Evolutionary conservation across 1,140 invertebrate genomes (phyloP).

Genomic region (Drosophila elegans): DNA sequence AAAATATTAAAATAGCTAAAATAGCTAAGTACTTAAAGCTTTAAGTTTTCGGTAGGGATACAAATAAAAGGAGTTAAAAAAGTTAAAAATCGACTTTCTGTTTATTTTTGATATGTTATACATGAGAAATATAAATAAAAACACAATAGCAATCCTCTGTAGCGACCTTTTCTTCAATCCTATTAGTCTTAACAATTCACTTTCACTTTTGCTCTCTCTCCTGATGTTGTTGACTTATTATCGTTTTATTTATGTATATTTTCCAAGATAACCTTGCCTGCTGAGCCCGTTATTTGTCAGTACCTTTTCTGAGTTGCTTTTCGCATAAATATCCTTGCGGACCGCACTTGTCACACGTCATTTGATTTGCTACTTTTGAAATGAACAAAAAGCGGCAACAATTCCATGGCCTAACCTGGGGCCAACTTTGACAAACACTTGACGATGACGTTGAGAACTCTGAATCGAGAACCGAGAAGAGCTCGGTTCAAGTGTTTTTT

Average conservation of each 20-base stretch:
- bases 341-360: constrained; percentile 72
- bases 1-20: no score
- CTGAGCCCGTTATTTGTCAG: constrained; percentile 27
- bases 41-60: no score
- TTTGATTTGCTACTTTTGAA: constrained; percentile 76
- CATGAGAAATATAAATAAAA: no score
- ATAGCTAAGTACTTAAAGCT: no score
- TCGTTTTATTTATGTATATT: constrained; percentile 39
- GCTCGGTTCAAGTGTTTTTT: constrained; percentile 76
- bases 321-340: constrained; percentile 62
- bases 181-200: neutral
- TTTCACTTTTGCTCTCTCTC: neutral
- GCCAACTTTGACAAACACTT: constrained; percentile 80
- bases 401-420: constrained; percentile 59
- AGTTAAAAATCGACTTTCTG: no score
- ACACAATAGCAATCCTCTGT: neutral
- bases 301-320: constrained; percentile 13
- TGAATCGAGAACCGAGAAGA: constrained; percentile 49
- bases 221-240: constrained; percentile 28
- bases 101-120: no score
- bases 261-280: constrained; percentile 14
- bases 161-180: neutral
- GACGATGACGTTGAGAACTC: constrained; percentile 43
- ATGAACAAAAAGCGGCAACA: constrained; percentile 52
- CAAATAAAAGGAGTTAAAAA: no score